These are phyloP conservation scores for Antheraea assamensis DNA, from an alignment of 2,888 invertebrate species.

Conservation along the genomic window DNA sequence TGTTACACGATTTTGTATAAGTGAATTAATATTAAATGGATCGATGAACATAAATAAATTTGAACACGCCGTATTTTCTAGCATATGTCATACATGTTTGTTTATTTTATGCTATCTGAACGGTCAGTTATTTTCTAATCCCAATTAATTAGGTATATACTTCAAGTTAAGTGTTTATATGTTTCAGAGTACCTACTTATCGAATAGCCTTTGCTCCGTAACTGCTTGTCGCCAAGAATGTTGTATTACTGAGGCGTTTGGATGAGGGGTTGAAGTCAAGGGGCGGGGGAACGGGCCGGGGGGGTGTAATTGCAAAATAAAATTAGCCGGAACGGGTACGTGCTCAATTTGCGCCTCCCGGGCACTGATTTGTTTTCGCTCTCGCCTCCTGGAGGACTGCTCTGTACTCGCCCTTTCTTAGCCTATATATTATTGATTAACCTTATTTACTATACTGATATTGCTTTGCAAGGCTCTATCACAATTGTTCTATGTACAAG, in stretches of 20 bases:
- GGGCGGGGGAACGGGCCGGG: conserved; percentile 37
- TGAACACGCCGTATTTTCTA: conserved; percentile 11
- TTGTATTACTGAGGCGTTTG: conserved; percentile 67
- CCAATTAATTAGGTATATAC: neutral
- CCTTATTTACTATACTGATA: conserved; percentile 67
- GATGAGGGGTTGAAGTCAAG: conserved; percentile 39
- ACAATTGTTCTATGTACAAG: neutral
- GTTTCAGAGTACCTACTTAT: conserved; percentile 17
- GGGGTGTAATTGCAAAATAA: conserved; percentile 82
- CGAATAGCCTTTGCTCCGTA: conserved; percentile 49
- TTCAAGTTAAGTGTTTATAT: conserved; percentile 29
- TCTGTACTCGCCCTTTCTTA: conserved; percentile 63
- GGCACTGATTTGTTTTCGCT: conserved; percentile 80
- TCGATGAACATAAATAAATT: neutral
- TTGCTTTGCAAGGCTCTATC: neutral
- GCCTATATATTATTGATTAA: conserved; percentile 80
- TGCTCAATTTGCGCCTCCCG: conserved; percentile 82
- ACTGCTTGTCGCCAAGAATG: conserved; percentile 76
- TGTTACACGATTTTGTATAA: neutral
- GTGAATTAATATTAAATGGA: neutral
- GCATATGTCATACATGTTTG: neutral
- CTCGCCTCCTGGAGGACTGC: conserved; percentile 52
- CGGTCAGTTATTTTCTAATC: neutral
- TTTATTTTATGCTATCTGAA: neutral
- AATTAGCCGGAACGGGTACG: conserved; percentile 82